phyloP scores from a whole-genome alignment of 2,888 invertebrate species.

The Thecophora atra region DNA sequence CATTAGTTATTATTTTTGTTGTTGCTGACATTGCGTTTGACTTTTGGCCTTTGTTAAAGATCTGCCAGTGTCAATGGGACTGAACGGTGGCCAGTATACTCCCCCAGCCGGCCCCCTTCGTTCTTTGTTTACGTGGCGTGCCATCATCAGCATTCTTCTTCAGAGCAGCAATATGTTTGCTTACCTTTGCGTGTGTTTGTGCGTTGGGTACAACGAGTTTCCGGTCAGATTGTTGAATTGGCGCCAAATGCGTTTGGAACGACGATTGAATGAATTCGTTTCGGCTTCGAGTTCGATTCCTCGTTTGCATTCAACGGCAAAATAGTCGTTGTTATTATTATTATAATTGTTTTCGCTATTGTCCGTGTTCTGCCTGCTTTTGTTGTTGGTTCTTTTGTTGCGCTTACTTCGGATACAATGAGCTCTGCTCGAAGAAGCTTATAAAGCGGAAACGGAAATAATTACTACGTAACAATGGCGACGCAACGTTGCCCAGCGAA shows the following conservation, averaged over 20 bases:
- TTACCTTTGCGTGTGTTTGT: background rate
- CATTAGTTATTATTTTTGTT: slow-evolving; percentile 13
- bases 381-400: background rate
- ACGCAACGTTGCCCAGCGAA: slow-evolving; percentile 22
- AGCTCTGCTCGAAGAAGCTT: background rate
- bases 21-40: slow-evolving; percentile 15
- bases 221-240: background rate
- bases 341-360: slow-evolving; percentile 24
- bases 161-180: too few species aligned
- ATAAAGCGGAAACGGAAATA: slow-evolving; percentile 33
- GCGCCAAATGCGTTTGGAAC: background rate
- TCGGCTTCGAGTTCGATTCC: slow-evolving; percentile 12
- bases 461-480: slow-evolving; percentile 33
- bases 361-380: background rate
- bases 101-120: background rate
- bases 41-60: slow-evolving; percentile 1
- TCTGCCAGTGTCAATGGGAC: background rate
- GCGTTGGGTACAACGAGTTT: slow-evolving; percentile 1
- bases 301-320: slow-evolving; percentile 23
- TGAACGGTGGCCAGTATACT: background rate
- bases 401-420: background rate
- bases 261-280: background rate
- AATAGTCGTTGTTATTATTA: slow-evolving; percentile 30
- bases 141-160: background rate
- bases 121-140: slow-evolving; percentile 1